phyloP scores from a whole-genome alignment of 1,140 invertebrate species.

The Ridgeia piscesae region DNA sequence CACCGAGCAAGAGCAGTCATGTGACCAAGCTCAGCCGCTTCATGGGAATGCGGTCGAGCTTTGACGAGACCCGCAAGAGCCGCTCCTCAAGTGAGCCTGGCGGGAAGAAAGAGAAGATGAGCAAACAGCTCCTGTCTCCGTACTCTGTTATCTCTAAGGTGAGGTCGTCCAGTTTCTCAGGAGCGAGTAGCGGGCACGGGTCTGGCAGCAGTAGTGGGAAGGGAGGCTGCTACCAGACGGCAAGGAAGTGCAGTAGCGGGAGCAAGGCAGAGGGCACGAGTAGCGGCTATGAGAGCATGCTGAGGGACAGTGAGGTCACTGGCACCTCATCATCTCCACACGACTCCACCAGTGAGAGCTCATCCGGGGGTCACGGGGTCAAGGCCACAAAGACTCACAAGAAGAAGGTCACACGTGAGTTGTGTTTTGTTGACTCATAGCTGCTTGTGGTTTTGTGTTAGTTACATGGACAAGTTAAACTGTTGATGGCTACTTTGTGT shows the following conservation, averaged over 20 bases:
- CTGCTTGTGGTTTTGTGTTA: no score
- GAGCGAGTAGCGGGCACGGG: conserved; percentile 56
- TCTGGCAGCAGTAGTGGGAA: conserved; percentile 54
- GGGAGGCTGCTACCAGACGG: conserved; percentile 45
- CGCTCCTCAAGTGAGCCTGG: conserved; percentile 38
- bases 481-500: no score
- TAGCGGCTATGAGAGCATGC: conserved; percentile 86
- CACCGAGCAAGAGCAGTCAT: not conserved
- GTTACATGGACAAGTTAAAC: no score
- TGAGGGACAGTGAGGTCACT: conserved; percentile 69
- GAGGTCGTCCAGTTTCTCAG: conserved; percentile 47
- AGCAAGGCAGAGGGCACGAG: conserved; percentile 62
- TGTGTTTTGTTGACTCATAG: not conserved
- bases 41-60: not conserved
- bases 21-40: not conserved
- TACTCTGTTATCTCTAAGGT: conserved; percentile 55
- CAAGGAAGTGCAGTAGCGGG: conserved; percentile 44
- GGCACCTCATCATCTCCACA: conserved; percentile 62
- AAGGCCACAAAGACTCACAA: conserved; percentile 40
- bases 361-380: conserved; percentile 45
- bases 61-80: not conserved
- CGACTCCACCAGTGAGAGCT: conserved; percentile 53
- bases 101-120: conserved; percentile 38
- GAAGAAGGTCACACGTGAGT: conserved; percentile 46
- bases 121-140: conserved; percentile 44